Conservation (phyloP, 2,113 vertebrate species). For the Corythoichthys haematopterus region DNA sequence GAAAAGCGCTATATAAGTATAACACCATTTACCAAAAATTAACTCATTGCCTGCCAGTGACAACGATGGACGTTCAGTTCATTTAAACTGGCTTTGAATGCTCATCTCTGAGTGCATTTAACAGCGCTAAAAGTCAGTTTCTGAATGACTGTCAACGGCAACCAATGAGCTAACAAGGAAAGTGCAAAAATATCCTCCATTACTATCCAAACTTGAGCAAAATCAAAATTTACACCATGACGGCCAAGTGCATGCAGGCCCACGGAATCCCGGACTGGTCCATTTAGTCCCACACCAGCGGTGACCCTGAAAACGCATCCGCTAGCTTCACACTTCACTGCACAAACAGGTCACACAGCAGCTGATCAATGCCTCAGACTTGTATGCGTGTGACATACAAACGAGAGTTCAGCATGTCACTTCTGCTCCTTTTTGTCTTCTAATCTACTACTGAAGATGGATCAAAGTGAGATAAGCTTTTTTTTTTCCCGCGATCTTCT, state of each 20-base stretch:
- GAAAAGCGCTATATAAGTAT: no score
- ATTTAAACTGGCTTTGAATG: no score
- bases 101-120: no score
- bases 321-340: slow-evolving; percentile 64
- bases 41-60: no score
- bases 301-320: slow-evolving; percentile 70
- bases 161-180: no score
- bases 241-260: slow-evolving; percentile 11
- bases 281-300: slow-evolving; percentile 61
- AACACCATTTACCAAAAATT: no score
- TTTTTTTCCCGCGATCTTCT: neutral
- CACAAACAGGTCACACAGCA: slow-evolving; percentile 65
- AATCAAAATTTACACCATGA: slow-evolving; percentile 15
- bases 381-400: slow-evolving; percentile 45
- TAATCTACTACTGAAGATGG: neutral
- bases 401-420: slow-evolving; percentile 12
- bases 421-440: neutral
- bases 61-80: no score
- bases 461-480: neutral
- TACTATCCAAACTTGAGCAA: no score
- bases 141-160: no score
- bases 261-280: slow-evolving; percentile 53
- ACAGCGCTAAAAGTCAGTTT: no score
- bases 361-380: slow-evolving; percentile 60
- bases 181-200: no score